Conservation (phyloP, 1,140 invertebrate species). For the Uloborus diversus region DNA sequence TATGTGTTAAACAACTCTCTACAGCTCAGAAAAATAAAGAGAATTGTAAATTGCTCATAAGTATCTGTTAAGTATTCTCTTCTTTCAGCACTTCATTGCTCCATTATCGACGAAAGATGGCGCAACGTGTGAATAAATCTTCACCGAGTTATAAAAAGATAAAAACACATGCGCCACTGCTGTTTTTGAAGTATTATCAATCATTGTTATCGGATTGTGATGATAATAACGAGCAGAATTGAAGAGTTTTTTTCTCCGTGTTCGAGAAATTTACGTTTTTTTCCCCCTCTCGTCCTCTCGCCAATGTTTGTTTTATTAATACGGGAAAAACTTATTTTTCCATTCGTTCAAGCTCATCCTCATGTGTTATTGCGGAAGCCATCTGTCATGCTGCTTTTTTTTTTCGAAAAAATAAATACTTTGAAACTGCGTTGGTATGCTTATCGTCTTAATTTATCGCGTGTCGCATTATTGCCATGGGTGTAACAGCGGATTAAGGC, state of each 20-base stretch:
- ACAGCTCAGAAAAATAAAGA: too few relatives aligned
- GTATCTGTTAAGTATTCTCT: too few relatives aligned
- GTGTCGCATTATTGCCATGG: slow-evolving; percentile 8
- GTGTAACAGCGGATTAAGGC: slow-evolving; percentile 3
- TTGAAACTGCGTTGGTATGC: background rate
- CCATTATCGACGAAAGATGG: too few relatives aligned
- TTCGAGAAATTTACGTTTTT: background rate
- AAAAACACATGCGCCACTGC: background rate
- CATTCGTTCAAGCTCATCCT: slow-evolving; percentile 1
- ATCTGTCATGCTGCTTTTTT: too few relatives aligned
- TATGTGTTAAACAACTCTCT: too few relatives aligned
- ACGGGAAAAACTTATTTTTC: background rate
- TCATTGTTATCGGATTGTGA: slow-evolving; percentile 17
- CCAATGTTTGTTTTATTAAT: too few relatives aligned
- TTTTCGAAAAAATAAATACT: slow-evolving; percentile 33
- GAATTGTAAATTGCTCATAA: too few relatives aligned
- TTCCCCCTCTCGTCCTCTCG: background rate
- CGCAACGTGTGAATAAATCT: slow-evolving; percentile 19
- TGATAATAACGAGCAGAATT: background rate
- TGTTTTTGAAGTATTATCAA: slow-evolving; percentile 22
- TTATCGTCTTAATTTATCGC: slow-evolving; percentile 24
- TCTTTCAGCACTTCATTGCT: too few relatives aligned
- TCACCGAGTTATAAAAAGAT: background rate
- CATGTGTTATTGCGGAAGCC: slow-evolving; percentile 16
- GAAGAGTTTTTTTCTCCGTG: slow-evolving; percentile 3